Base-by-base conservation (phyloP, 2,797 vertebrate species). In the Clarias platycephalus region DNA sequence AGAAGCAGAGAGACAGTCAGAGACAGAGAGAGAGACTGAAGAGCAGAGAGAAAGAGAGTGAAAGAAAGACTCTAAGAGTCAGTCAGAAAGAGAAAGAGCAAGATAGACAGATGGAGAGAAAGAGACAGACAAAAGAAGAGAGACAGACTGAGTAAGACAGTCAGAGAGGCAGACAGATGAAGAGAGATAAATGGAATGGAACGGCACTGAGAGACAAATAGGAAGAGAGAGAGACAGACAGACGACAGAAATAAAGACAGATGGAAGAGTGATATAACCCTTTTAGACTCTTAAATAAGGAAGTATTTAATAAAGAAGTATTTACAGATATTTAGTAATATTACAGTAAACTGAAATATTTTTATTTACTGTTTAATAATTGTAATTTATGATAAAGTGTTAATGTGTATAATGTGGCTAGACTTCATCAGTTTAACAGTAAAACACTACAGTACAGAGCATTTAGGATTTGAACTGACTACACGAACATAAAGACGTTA, bases 1-100 rank as follows among this genome's bases (percentile, higher is more conserved):
- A 37, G 53, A 49, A 0, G 90, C 87, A 86, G 89, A 85, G 86
- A 84, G 64, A n/a, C n/a, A n/a, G n/a, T n/a, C n/a, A 76, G 0
- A 86, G 89, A 85, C 85, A 84, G 64, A 40, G 20, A 22, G 20
- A 37, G 6, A 40, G 68, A 44, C 68, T 44, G 15, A 1, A 10
- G 40, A 24, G 10, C 1, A 44, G 68, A 71, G 34, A 5, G 72
- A 76, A 5, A 28, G 40, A 44, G 40, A 44, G 6, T 9, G 8
- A 37, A 4, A 37, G 34, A 37, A 37, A 37, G 34, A 37, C 34
- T 37, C 34, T 37, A 3, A 37, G 34, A 37, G 34, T 37, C 2
- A 37, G 34, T 37, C 34, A 37, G 37, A 37, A 37, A 37, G 37
- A 37, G 37, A 37, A 37, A 37, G 37, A 37, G 37, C 37, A 37